A percentile compares a stretch with the other conserved stretches of the same genome.
Evolutionary conservation across 2,888 invertebrate species (phyloP).

Genomic region (Lepidocyrtinus sp.): DNA sequence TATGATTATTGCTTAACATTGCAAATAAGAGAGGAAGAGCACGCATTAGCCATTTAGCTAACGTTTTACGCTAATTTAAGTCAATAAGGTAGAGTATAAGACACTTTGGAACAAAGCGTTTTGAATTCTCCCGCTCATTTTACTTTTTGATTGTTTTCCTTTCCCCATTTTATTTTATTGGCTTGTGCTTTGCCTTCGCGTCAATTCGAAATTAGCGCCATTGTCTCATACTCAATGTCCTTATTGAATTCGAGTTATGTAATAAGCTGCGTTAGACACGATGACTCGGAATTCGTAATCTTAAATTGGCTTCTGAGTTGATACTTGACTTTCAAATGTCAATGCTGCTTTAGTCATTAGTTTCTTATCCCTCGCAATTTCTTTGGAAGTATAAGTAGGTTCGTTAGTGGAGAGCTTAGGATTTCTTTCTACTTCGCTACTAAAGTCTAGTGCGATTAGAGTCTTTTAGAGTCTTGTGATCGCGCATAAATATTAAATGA

Average conservation of each 20-base stretch:
- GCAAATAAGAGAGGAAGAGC: neutral
- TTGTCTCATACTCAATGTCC: neutral
- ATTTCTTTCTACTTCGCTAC: too few species aligned
- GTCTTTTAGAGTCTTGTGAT: too few species aligned
- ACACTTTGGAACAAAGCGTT: neutral
- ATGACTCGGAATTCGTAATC: too few species aligned
- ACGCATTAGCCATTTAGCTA: neutral
- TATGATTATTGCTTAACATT: conserved; percentile 4
- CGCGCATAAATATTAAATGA: too few species aligned
- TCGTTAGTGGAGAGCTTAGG: too few species aligned
- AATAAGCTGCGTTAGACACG: too few species aligned
- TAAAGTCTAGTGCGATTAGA: conserved; percentile 49
- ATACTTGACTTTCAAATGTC: neutral
- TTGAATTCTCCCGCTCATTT: neutral
- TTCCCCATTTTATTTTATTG: neutral
- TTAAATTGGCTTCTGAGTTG: neutral
- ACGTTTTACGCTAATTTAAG: neutral
- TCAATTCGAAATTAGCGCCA: neutral
- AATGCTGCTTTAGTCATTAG: neutral
- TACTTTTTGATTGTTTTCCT: neutral
- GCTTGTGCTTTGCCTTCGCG: neutral
- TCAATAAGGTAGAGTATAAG: neutral
- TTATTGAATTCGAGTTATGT: too few species aligned
- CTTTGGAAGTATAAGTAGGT: neutral
- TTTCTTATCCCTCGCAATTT: too few species aligned